A percentile compares a stretch with the other conserved stretches of the same genome.
Conservation (phyloP, 2,797 vertebrate species). For the Sphenopsis melanotis region DNA sequence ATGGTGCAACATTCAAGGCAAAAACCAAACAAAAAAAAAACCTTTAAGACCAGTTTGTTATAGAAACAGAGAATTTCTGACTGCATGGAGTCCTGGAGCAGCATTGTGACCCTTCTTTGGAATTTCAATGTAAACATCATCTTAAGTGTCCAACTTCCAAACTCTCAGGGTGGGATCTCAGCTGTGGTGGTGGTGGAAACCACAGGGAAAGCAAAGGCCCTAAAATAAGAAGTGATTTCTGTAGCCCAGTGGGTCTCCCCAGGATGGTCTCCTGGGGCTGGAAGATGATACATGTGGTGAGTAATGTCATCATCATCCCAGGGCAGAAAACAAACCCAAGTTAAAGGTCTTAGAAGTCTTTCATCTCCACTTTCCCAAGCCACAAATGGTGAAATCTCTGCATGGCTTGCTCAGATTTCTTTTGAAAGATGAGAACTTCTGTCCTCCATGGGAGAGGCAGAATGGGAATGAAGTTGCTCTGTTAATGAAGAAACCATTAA, state of each 20-base stretch:
- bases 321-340: constrained; percentile 2
- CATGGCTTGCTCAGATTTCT: background rate
- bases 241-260: background rate
- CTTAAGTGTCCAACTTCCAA: background rate
- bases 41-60: background rate
- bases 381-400: background rate
- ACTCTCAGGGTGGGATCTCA: background rate
- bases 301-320: background rate
- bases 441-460: background rate
- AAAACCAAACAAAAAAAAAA: background rate
- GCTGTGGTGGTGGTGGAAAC: background rate
- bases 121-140: background rate
- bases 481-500: constrained; percentile 24
- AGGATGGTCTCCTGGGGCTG: background rate
- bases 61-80: background rate
- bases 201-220: background rate
- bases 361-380: constrained; percentile 38
- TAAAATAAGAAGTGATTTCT: background rate
- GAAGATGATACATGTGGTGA: background rate
- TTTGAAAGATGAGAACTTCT: constrained; percentile 36
- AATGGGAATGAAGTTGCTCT: background rate
- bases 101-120: background rate
- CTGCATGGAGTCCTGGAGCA: background rate
- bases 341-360: constrained; percentile 25
- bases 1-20: background rate